Conservation (phyloP, 2,113 vertebrate genomes). For the Rhabdomys dilectus region DNA sequence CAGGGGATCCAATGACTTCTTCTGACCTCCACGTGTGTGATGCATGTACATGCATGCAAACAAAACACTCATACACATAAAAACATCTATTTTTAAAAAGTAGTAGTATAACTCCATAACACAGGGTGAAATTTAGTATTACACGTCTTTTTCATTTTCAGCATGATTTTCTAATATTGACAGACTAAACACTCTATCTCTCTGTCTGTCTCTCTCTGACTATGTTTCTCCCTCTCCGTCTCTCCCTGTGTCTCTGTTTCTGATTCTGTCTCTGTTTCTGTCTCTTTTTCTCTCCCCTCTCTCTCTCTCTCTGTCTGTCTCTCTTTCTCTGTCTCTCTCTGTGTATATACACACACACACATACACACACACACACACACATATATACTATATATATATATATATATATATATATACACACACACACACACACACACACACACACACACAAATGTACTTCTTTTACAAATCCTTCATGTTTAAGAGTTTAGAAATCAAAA, state of each 20-base stretch:
- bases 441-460: background rate
- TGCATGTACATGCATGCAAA: no score
- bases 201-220: background rate
- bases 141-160: background rate
- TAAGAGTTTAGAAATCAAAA: background rate
- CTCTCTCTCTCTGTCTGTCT: background rate
- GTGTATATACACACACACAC: no score
- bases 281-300: background rate
- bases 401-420: background rate
- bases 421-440: no score
- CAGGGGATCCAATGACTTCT: background rate
- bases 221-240: background rate
- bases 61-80: background rate
- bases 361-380: no score
- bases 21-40: background rate
- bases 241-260: no score
- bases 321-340: background rate
- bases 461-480: background rate
- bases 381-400: background rate
- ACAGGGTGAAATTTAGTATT: background rate
- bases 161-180: constrained; percentile 37
- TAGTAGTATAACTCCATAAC: background rate
- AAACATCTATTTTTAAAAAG: background rate
- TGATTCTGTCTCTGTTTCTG: background rate
- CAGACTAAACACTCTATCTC: background rate